Percentiles rank a stretch among this genome's conserved stretches.
These are phyloP conservation scores for Drosophila antonietae DNA, from an alignment of 2,888 invertebrate species.

Conservation along the genomic window DNA sequence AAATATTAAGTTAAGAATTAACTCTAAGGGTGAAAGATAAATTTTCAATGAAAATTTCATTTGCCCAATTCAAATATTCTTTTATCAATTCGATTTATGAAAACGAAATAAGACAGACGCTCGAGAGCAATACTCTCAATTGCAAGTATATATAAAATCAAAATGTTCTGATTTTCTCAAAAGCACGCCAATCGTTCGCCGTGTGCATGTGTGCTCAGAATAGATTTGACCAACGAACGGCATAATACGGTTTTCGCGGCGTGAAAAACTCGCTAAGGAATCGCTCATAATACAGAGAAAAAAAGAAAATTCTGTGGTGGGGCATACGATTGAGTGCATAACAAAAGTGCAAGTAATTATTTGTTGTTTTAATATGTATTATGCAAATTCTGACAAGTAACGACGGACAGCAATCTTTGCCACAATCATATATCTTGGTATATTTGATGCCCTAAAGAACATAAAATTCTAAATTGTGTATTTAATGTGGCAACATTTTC, in stretches of 20 bases:
- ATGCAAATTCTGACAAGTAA: slow-evolving; percentile 36
- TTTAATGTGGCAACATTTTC: slow-evolving; percentile 65
- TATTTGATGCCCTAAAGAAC: slow-evolving; percentile 6
- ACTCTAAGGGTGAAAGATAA: background rate
- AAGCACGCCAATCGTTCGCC: slow-evolving; percentile 50
- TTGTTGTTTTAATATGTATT: slow-evolving; percentile 36
- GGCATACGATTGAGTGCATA: slow-evolving; percentile 48
- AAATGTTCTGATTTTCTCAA: slow-evolving; percentile 51
- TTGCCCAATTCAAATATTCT: too few species aligned
- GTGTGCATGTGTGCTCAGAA: slow-evolving; percentile 65
- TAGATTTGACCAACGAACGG: slow-evolving; percentile 71
- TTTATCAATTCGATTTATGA: background rate
- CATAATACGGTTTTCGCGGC: slow-evolving; percentile 57
- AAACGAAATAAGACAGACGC: slow-evolving; percentile 19
- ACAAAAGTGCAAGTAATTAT: slow-evolving; percentile 75
- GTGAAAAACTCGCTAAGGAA: slow-evolving; percentile 60
- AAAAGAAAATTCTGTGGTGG: slow-evolving; percentile 38
- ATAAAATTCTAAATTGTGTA: slow-evolving; percentile 60
- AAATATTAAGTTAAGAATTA: slow-evolving; percentile 4
- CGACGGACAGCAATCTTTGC: slow-evolving; percentile 10
- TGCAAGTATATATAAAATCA: slow-evolving; percentile 12
- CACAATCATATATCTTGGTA: background rate
- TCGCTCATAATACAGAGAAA: slow-evolving; percentile 27
- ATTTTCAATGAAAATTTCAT: background rate
- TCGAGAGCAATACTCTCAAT: slow-evolving; percentile 42